Conservation (phyloP, 2,888 invertebrate genomes). For the Chrysomela aeneicollis region DNA sequence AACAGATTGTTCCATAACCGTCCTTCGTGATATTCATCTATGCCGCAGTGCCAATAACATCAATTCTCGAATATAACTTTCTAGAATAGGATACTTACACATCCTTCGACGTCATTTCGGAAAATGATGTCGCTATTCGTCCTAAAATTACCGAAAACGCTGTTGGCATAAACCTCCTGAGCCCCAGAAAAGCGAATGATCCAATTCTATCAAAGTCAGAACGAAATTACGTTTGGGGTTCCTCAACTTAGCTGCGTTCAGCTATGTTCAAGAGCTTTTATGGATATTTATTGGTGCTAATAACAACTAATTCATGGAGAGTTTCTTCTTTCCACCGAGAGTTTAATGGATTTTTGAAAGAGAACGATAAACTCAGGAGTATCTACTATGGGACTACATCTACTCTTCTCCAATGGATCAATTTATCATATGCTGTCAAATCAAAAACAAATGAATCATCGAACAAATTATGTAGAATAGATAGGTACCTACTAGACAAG, state of each 20-base stretch:
- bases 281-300: constrained; percentile 37
- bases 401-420: no score
- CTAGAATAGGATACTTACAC: constrained; percentile 51
- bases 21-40: background rate
- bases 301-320: constrained; percentile 31
- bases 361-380: background rate
- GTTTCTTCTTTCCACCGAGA: constrained; percentile 8
- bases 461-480: no score
- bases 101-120: constrained; percentile 51
- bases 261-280: constrained; percentile 23
- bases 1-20: no score
- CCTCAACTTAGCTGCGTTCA: constrained; percentile 28
- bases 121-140: constrained; percentile 50
- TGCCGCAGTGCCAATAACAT: constrained; percentile 26
- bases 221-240: constrained; percentile 31
- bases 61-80: constrained; percentile 39
- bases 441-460: no score
- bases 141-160: constrained; percentile 51
- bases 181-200: constrained; percentile 41
- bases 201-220: constrained; percentile 40
- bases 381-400: background rate
- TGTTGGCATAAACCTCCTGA: constrained; percentile 48
- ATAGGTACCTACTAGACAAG: no score
- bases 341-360: background rate
- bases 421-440: no score